Evolutionary conservation across 2,797 vertebrate genomes (phyloP).

Genomic region (Acridotheres tristis): DNA sequence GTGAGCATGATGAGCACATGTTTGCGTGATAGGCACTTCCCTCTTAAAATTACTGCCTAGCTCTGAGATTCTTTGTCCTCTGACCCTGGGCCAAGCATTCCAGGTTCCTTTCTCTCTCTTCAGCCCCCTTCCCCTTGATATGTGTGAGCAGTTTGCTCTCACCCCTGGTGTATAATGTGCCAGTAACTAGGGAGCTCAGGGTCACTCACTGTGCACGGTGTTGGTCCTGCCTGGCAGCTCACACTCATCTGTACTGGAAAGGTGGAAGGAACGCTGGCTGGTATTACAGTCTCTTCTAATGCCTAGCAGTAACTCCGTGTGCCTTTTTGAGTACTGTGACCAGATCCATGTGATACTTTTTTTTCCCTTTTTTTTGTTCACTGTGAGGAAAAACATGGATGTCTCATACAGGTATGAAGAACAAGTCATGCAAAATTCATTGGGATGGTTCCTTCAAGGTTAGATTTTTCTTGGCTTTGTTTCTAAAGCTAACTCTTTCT

Average conservation of each 20-base stretch:
- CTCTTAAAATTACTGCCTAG: neutral
- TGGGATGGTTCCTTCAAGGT: neutral
- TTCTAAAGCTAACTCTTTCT: neutral
- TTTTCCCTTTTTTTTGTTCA: neutral
- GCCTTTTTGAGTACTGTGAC: neutral
- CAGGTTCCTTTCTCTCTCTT: neutral
- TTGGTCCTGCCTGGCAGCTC: neutral
- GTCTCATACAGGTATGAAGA: neutral
- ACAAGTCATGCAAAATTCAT: neutral
- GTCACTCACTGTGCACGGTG: neutral
- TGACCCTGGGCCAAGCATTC: neutral
- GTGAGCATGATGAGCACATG: neutral
- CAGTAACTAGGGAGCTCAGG: neutral
- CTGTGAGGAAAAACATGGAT: neutral
- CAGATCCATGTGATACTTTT: neutral
- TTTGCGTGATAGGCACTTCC: neutral
- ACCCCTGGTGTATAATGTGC: neutral
- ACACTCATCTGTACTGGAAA: neutral
- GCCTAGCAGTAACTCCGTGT: neutral
- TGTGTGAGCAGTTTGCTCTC: neutral
- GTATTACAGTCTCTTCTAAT: neutral
- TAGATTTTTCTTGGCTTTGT: neutral
- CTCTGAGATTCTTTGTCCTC: slow-evolving; percentile 25
- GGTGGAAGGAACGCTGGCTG: neutral
- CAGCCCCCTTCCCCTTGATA: neutral